Evolutionary conservation across 2,113 vertebrate species (phyloP), one percentile per base, ranked within the genome.

Genomic region (Coracopsis vasa): DNA sequence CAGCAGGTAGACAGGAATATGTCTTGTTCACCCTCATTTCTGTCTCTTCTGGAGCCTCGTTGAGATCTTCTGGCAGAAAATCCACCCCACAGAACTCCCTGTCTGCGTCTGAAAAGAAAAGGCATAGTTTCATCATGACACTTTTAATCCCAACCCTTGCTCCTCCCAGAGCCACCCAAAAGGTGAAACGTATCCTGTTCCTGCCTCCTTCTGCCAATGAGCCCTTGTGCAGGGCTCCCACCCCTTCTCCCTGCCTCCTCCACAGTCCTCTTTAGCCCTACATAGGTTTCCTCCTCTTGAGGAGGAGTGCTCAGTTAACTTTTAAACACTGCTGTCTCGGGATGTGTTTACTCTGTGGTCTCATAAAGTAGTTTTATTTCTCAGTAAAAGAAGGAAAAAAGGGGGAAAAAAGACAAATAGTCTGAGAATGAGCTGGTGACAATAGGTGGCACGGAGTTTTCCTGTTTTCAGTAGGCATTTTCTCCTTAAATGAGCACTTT

Each of bases 21-120:
- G 96, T 96, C 44, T 98, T 98, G 80, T 95, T 98, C 88, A 97
- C 91, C 86, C 92, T 98, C 99, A 99, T 99, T 50, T 89, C 84
- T 51, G 47, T 92, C 89, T 96, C 90, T 45, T 78, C 83, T 1
- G 65, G 80, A 94, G 75, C 94, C 65, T 95, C 85, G 24, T 53
- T 92, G 78, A 89, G 81, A 51, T 96, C 94, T 44, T 96, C 97
- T 66, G 96, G 95, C 92, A 95, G 93, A 88, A 97, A 97, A 94
- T 97, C 86, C 85, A 97, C 96, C 88, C 95, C 96, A 97, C 97
- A 91, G 87, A 97, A 97, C 70, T 95, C 81, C 18, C 90, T 53
- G 87, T 79, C 95, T 67, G 92, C 2, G 7, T 94, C 97, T 97
- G 94, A 65, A 92, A 94, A 54, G 91, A 60, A 92, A 93, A 87